Evolutionary conservation across 1,140 invertebrate genomes (phyloP), one percentile per base, ranked within the genome.

Genomic region (Halesus radiatus): DNA sequence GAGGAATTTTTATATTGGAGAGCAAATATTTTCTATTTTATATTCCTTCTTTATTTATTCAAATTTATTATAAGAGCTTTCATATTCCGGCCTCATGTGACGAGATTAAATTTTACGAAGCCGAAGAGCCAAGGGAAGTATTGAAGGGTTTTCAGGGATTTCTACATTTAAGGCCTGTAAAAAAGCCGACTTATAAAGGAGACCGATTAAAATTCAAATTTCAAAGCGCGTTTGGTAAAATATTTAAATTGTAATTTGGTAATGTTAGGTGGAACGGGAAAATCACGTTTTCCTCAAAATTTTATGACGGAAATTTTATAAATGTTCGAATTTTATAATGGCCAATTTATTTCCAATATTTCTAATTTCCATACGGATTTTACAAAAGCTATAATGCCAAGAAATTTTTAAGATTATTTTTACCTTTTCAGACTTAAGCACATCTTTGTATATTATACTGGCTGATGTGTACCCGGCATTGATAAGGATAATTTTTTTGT

Each of bases 61-160:
- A 66, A 66, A 66, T 66, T 66, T 66, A 66, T 66, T 66, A 66
- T 66, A 45, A 66, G 26, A 66, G 62, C 62, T 66, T 66, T 66
- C 62, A 66, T 32, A 66, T 37, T 66, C 29, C 62, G 16, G 62
- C 22, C 29, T 66, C 29, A 32, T 66, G 62, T 66, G 62, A 66
- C 26, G 62, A 66, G 62, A 66, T 66, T 66, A 66, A 66, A 66
- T 66, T 66, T 66, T 66, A 15, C 60, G 3, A 22, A 66, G 60
- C 20, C 22, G 26, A 64, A 64, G 29, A 26, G 62, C 62, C 32
- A n/a, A n/a, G 26, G 62, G 62, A 66, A 66, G 29, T 66, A 29
- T 66, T n/a, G 10, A 29, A 37, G 62, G 26, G 16, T 66, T 66
- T 66, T 66, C 62, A 6, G 8, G 62, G 7, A 66, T 66, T 66